Base-by-base conservation (phyloP, 64 coral and sea anemone genomes). In the Cladopsammia gracilis region DNA sequence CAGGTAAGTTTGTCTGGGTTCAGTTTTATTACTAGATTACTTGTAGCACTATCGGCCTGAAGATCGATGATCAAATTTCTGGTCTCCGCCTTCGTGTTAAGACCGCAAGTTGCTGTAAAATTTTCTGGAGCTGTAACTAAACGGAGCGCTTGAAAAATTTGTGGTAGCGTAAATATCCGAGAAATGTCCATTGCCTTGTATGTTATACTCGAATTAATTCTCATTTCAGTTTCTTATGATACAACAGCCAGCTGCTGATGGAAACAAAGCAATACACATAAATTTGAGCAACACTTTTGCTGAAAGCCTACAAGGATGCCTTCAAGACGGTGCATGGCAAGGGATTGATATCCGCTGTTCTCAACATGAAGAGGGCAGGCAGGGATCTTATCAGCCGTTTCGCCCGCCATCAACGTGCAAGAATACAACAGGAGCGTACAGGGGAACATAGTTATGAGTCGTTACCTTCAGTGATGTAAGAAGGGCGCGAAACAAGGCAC, bases 321-420 rank as follows among this genome's bases (percentile, higher is more conserved):
- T 84, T 67, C 60, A 50, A 67, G 42, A 68, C 11, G 62, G 61
- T 26, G 43, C 44, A 48, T 84, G 80, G 80, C 43, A 84, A 84
- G 61, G 80, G 9, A 25, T 84, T 46, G 62, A 84, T 15, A 50
- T 84, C 80, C 80, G n/a, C 62, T 84, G 80, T 68, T 46, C 58
- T 45, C 79, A 82, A 9, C 14, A 43, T 14, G 80, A 84, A 62
- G 80, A 68, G 22, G 7, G 20, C 62, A 19, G 62, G 19, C 62
- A 20, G 67, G 80, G 46, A 50, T 20, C 60, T 84, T 83, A 7
- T 20, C 14, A n/a, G 9, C 6, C 80, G 3, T 83, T 83, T 50
- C 60, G 61, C 9, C 22, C 45, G 19, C 43, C 80, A 67, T 84
- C 80, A 67, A n/a, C 80, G 46, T n/a, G 10, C 62, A 3, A 84